Base-by-base conservation (phyloP, 1,140 invertebrate genomes). In the Pseudachorutes palmiensis region DNA sequence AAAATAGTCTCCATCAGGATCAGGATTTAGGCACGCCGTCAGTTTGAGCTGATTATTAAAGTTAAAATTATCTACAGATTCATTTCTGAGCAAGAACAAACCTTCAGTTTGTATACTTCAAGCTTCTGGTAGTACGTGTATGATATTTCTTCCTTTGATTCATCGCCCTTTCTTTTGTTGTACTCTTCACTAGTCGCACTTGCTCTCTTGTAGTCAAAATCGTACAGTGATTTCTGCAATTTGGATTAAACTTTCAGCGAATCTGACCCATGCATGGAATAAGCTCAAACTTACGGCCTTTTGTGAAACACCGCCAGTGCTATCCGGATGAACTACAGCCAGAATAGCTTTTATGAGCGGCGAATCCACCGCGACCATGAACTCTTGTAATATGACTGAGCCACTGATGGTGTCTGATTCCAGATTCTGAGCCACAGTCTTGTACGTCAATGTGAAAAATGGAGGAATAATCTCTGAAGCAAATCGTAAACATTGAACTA, bases 341-440 rank as follows among this genome's bases (percentile, higher is more conserved):
- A 45, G 9, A 45, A 45, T 45, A 45, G 9, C 19, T 45, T 45
- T 45, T 9, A 45, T 9, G 19, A 45, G 19, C 36, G 36, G 9
- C 36, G 36, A 12, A 26, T 63, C 41, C 33, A 32, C 33, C 12
- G 61, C 32, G 26, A 63, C 24, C 3, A 12, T 3, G 45, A 63
- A 63, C 29, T 63, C 61, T 48, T 63, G 61, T 3, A 63, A 14
- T 5, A 63, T 48, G 14, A 45, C 22, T 5, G 32, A 24, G 2
- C 31, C 61, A 22, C 33, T 45, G 12, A 63, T 36, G 2, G 33
- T 28, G 9, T 28, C 14, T 19, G 26, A n/a, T 14, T 19, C 24
- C 5, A 16, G 12, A 5, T 55, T 22, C 51, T 3, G 9, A 14
- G 14, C 24, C 24, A 5, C 51, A 19, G 51, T 55, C 51, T 55